Evolutionary conservation across 2,113 vertebrate genomes (phyloP).

Genomic region (Grallaria varia): DNA sequence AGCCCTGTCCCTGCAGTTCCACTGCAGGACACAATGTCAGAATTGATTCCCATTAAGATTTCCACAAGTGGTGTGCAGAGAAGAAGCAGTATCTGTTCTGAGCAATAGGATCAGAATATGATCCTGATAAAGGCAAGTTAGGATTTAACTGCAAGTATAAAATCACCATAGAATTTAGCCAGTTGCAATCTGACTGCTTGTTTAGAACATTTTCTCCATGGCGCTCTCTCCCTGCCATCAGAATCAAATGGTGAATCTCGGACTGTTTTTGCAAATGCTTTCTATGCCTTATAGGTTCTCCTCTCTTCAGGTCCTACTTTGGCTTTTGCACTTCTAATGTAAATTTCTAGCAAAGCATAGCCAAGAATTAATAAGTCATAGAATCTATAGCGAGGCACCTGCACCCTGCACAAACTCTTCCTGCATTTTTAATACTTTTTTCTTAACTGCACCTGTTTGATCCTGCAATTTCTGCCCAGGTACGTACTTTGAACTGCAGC

Average conservation of each 20-base stretch:
- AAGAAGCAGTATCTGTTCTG: not conserved
- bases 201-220: not conserved
- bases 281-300: not conserved
- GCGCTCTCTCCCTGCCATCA: not conserved
- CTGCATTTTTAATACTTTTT: not conserved
- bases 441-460: not conserved
- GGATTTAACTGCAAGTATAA: not conserved
- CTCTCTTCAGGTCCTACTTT: not conserved
- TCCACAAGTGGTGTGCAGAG: accelerated
- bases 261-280: not conserved
- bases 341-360: not conserved
- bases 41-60: not conserved
- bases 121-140: not conserved
- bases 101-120: not conserved
- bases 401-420: not conserved
- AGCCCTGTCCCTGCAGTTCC: not conserved
- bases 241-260: not conserved
- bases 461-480: not conserved
- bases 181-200: not conserved
- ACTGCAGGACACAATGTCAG: not conserved
- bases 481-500: not conserved
- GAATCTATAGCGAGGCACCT: not conserved
- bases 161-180: not conserved
- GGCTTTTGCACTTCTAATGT: not conserved
- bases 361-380: not conserved